Conservation (phyloP, 2,888 invertebrate genomes). For the Stenoptilia bipunctidactyla region DNA sequence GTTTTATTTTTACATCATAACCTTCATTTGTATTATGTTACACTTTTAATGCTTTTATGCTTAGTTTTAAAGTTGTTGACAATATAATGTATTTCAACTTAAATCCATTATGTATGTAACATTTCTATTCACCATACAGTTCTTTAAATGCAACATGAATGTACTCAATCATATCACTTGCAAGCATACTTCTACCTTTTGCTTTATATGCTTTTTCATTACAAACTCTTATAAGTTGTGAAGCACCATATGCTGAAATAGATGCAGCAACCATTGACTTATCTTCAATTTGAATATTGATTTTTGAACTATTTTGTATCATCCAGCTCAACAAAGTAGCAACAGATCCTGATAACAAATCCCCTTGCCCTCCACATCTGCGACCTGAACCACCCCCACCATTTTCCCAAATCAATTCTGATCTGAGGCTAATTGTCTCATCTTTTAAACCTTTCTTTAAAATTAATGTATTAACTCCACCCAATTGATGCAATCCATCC, state of each 20-base stretch:
- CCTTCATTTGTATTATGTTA: too few species aligned
- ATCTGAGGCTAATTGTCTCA: slow-evolving; percentile 72
- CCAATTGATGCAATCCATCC: slow-evolving; percentile 59
- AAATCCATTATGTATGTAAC: too few species aligned
- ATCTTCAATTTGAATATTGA: slow-evolving; percentile 25
- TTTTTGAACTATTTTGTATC: slow-evolving; percentile 33
- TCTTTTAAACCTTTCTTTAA: slow-evolving; percentile 84
- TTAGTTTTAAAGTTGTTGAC: too few species aligned
- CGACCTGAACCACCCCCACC: slow-evolving; percentile 85
- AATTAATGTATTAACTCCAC: slow-evolving; percentile 70
- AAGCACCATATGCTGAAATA: slow-evolving; percentile 86
- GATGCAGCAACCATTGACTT: slow-evolving; percentile 69
- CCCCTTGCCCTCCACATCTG: slow-evolving; percentile 98
- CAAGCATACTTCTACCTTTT: slow-evolving; percentile 86
- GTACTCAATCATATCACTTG: slow-evolving; percentile 88
- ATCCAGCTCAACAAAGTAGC: slow-evolving; percentile 90
- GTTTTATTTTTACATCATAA: too few species aligned
- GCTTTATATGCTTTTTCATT: slow-evolving; percentile 84
- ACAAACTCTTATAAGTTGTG: slow-evolving; percentile 83
- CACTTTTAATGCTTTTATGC: too few species aligned
- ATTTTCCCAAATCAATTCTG: slow-evolving; percentile 60
- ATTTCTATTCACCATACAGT: slow-evolving; percentile 29
- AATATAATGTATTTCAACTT: too few species aligned
- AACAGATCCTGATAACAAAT: slow-evolving; percentile 88
- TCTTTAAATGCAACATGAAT: slow-evolving; percentile 81